Evolutionary conservation across 2,888 invertebrate species (phyloP).

Genomic region (Ormyrus rosae): DNA sequence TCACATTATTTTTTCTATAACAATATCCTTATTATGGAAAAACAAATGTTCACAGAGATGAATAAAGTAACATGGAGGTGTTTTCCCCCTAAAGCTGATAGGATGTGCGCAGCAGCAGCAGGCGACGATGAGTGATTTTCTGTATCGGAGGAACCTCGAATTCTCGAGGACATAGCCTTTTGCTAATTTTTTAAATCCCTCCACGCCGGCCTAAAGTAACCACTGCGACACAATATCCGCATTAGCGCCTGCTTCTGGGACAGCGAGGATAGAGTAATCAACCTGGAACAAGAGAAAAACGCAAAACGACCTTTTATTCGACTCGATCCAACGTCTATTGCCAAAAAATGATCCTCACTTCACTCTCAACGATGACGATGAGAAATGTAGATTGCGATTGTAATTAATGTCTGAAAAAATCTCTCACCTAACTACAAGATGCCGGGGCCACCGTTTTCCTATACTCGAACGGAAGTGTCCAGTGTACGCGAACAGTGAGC

Average conservation of each 20-base stretch:
- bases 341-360: not conserved
- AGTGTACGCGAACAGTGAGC: too few species aligned
- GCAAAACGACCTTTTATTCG: slow-evolving; percentile 8
- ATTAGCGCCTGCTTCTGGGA: too few species aligned
- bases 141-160: not conserved
- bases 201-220: too few species aligned
- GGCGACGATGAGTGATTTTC: not conserved
- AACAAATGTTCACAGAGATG: slow-evolving; percentile 69
- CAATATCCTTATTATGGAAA: slow-evolving; percentile 69
- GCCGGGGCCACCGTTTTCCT: slow-evolving; percentile 6
- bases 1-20: slow-evolving; percentile 69
- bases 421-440: slow-evolving; percentile 44
- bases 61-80: slow-evolving; percentile 58
- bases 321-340: not conserved
- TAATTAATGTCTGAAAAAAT: slow-evolving; percentile 10
- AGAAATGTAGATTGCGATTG: slow-evolving; percentile 10
- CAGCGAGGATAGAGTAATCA: too few species aligned
- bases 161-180: not conserved
- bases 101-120: not conserved
- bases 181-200: too few species aligned
- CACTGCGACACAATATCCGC: too few species aligned
- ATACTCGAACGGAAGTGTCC: slow-evolving; percentile 33
- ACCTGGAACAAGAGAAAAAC: slow-evolving; percentile 44
- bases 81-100: slow-evolving; percentile 35
- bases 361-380: not conserved